Evolutionary conservation across 2,797 vertebrate genomes (phyloP).

Genomic region (Paramormyrops hopkinsi): DNA sequence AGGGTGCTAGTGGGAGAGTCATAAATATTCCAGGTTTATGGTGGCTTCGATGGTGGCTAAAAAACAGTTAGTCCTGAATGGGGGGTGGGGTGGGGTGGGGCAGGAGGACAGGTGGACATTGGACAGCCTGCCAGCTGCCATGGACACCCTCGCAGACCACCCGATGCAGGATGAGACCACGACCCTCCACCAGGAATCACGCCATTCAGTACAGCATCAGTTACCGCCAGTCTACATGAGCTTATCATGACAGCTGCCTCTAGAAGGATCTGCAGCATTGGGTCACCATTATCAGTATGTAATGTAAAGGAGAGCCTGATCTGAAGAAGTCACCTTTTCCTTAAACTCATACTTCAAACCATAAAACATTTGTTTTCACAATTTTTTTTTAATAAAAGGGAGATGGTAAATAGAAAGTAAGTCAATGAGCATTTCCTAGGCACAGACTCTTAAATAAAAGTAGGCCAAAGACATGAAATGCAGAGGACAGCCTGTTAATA

Average conservation of each 20-base stretch:
- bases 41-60: background rate
- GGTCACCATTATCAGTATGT: background rate
- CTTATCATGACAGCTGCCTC: conserved; percentile 50
- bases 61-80: background rate
- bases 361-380: background rate
- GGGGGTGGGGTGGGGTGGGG: background rate
- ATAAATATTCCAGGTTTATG: background rate
- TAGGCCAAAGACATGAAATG: background rate
- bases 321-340: background rate
- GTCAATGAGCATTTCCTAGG: background rate
- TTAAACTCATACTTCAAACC: background rate
- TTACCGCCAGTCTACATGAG: background rate
- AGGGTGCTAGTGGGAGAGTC: background rate
- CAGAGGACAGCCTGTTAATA: conserved; percentile 1
- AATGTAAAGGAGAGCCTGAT: background rate
- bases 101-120: background rate
- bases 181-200: background rate
- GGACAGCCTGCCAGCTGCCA: background rate
- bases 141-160: background rate
- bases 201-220: background rate
- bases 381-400: background rate
- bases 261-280: conserved; percentile 8
- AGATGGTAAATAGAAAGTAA: background rate
- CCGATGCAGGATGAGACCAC: background rate
- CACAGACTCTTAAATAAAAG: background rate